Conservation (phyloP, 2,888 invertebrate species). For the Cylindroiulus punctatus region DNA sequence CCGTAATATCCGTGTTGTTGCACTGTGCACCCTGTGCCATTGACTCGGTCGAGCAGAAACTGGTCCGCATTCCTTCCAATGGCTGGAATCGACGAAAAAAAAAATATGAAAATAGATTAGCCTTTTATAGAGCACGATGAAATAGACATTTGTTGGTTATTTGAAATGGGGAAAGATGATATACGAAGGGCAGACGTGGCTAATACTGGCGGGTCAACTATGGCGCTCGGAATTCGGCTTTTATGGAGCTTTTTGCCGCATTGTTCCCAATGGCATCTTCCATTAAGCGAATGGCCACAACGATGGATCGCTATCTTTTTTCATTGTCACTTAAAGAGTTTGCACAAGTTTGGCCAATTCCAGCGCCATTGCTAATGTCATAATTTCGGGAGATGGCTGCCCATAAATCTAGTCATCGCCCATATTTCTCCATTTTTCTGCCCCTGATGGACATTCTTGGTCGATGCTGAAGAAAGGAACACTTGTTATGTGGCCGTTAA, state of each 20-base stretch:
- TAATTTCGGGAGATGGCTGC: background rate
- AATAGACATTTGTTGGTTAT: constrained; percentile 38
- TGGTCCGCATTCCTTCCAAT: background rate
- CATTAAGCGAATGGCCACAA: background rate
- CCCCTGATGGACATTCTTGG: constrained; percentile 17
- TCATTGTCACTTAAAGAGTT: constrained; percentile 42
- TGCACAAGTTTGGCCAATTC: constrained; percentile 21
- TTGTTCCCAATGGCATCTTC: constrained; percentile 31
- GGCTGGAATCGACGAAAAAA: constrained; percentile 2
- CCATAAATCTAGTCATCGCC: constrained; percentile 23
- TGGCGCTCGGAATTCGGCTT: constrained; percentile 28
- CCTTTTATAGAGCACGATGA: constrained; percentile 34
- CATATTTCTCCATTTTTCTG: constrained; percentile 38
- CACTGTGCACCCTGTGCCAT: background rate
- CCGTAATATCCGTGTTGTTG: constrained; percentile 15
- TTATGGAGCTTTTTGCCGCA: constrained; percentile 6
- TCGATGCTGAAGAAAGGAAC: background rate
- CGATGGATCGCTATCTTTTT: constrained; percentile 36
- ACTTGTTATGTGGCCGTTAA: background rate
- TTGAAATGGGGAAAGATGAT: constrained; percentile 42
- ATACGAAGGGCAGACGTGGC: constrained; percentile 14
- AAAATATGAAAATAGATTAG: constrained; percentile 39
- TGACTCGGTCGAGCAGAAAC: background rate
- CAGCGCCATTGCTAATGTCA: constrained; percentile 31
- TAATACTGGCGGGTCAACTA: constrained; percentile 25